A percentile compares a stretch with the other conserved stretches of the same genome.
Evolutionary conservation across 2,797 vertebrate genomes (phyloP).

Genomic region (Poeciliopsis paucimaculata): DNA sequence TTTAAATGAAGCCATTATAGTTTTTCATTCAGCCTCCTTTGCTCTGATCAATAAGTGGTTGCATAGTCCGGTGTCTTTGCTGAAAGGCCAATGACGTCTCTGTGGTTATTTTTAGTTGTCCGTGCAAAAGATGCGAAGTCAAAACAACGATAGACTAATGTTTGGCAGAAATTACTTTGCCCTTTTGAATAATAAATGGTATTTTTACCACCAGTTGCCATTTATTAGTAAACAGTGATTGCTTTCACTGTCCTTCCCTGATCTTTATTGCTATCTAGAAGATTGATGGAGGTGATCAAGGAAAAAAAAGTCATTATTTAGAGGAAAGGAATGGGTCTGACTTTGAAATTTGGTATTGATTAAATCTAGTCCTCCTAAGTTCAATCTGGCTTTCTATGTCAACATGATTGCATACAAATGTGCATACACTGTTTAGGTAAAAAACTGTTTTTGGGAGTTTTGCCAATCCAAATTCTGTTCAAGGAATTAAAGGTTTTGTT

Average conservation of each 20-base stretch:
- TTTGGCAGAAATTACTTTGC: constrained; percentile 21
- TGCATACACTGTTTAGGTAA: neutral
- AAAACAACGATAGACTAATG: neutral
- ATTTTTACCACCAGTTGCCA: constrained; percentile 23
- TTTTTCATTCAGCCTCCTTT: constrained; percentile 29
- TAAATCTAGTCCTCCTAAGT: constrained; percentile 21
- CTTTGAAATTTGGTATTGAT: constrained; percentile 16
- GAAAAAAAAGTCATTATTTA: constrained; percentile 10
- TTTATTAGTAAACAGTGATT: constrained; percentile 18
- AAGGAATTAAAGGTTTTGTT: constrained; percentile 6
- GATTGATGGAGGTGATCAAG: constrained; percentile 24
- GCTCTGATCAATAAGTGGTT: constrained; percentile 55
- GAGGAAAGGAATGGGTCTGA: constrained; percentile 5
- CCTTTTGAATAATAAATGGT: constrained; percentile 15
- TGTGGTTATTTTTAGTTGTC: constrained; percentile 17
- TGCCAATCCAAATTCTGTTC: constrained; percentile 12
- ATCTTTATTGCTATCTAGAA: constrained; percentile 15
- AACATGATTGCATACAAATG: neutral
- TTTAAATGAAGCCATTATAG: constrained; percentile 38
- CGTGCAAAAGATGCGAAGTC: constrained; percentile 6
- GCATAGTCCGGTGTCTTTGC: constrained; percentile 38
- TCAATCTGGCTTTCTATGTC: constrained; percentile 18
- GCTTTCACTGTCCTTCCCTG: constrained; percentile 8
- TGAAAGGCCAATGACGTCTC: constrained; percentile 28
- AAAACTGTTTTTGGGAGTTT: neutral